Evolutionary conservation across 1,140 invertebrate species (phyloP), one percentile per base, ranked within the genome.

Genomic region (Brachionus calyciflorus): DNA sequence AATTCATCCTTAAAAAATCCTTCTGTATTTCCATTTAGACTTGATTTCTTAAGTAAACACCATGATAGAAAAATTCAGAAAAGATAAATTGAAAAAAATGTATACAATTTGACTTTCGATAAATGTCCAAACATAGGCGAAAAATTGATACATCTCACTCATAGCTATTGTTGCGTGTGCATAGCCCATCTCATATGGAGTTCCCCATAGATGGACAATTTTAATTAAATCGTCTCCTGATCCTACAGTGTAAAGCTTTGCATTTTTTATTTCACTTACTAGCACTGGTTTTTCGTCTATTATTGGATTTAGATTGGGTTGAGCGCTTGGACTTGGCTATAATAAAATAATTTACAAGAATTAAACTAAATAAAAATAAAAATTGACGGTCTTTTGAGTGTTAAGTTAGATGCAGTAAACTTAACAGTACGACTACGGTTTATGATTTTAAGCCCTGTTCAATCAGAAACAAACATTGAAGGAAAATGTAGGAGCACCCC

Each of bases 191-290:
- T 81, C 80, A 60, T 81, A 82, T 1, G 80, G 80, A 2, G 77
- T 78, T 80, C 81, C 81, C 77, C 78, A 82, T 19, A 82, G 76
- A 79, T 82, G 81, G 2, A 80, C 78, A 30, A 82, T 77, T 17
- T 80, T 65, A 24, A 81, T 80, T 5, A 75, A 53, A 63, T 81
- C 80, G 21, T 81, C 78, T 5, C 78, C 80, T 1, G 53, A 55
- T 0, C 81, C 81, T 12, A 79, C 76, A 10, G 53, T 78, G 53
- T 78, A 82, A 10, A 80, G 68, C 26, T 81, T 80, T 28, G 80
- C 81, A 70, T 82, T 82, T 10, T 73, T 49, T 17, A 81, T 79
- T 28, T 79, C 68, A 14, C 76, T 78, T 0, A 81, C 24, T 7
- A 80, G 78, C 2, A 37, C 48, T 19, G 80, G 79, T 21, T 78